phyloP scores from a whole-genome alignment of 1,140 invertebrate genomes.

The Pseudomyrmex pallidus region DNA sequence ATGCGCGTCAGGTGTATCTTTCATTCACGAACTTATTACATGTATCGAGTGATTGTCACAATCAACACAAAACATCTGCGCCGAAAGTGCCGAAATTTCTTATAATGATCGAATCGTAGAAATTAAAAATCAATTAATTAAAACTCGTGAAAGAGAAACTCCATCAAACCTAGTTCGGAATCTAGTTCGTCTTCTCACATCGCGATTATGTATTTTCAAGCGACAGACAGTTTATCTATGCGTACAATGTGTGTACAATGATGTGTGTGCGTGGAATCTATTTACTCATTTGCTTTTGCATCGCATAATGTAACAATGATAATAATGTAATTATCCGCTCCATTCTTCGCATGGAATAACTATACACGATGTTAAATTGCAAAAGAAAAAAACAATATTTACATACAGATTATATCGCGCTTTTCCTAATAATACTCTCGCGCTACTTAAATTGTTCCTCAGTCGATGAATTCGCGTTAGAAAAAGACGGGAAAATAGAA shows the following conservation, averaged over 20 bases:
- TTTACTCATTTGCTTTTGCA: conserved; percentile 16
- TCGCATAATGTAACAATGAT: not conserved
- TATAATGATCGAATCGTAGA: too few species aligned
- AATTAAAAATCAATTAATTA: not conserved
- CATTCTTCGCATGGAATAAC: conserved; percentile 21
- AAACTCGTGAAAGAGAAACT: not conserved
- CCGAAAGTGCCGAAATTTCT: conserved; percentile 22
- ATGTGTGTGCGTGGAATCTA: not conserved
- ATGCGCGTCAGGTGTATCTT: conserved; percentile 11
- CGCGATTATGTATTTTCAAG: not conserved
- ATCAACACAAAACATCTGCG: conserved; percentile 7
- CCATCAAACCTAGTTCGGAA: not conserved
- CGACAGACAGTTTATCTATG: not conserved
- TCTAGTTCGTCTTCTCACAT: not conserved
- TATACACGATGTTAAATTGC: not conserved
- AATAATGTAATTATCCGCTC: conserved; percentile 5
- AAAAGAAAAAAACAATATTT: too few species aligned
- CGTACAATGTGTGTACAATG: not conserved
- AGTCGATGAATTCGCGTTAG: too few species aligned
- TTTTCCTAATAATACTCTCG: too few species aligned
- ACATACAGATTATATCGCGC: not conserved
- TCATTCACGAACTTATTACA: conserved; percentile 2
- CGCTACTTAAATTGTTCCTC: too few species aligned
- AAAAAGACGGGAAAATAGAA: too few species aligned
- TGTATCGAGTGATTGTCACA: not conserved